phyloP scores from a whole-genome alignment of 2,113 vertebrate genomes.

The Dascyllus trimaculatus region DNA sequence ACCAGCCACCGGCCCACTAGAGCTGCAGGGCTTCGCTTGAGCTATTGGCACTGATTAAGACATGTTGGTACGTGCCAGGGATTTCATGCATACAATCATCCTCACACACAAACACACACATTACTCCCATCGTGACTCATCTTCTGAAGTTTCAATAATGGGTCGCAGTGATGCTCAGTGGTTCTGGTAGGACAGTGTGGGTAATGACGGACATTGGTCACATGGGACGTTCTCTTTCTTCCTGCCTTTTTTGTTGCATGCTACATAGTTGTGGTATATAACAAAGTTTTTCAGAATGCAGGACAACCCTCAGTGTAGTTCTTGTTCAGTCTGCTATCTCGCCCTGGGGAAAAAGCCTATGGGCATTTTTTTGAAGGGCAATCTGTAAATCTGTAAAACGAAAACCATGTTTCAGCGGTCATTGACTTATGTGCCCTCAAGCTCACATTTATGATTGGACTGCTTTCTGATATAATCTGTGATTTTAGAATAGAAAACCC shows the following conservation, averaged over 20 bases:
- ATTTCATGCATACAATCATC: conserved; percentile 35
- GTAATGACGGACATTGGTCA: background rate
- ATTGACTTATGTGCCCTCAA: conserved; percentile 34
- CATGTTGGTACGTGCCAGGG: conserved; percentile 39
- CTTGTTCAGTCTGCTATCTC: background rate
- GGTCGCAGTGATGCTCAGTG: background rate
- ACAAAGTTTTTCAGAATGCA: background rate
- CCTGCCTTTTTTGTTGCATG: background rate
- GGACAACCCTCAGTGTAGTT: background rate
- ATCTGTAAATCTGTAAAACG: conserved; percentile 13
- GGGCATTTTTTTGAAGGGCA: background rate
- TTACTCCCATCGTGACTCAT: background rate
- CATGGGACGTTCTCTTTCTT: background rate
- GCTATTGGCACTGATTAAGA: conserved; percentile 62
- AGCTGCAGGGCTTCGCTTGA: conserved; percentile 48
- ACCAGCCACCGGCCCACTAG: conserved; percentile 44
- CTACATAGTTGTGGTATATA: background rate
- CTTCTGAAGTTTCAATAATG: conserved; percentile 7
- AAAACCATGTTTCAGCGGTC: conserved; percentile 13
- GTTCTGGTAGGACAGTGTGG: background rate
- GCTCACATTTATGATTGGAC: conserved; percentile 34
- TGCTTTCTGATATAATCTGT: conserved; percentile 50
- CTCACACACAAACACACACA: conserved; percentile 1
- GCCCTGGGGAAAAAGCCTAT: background rate
- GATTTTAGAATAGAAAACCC: conserved; percentile 60